Percentiles rank a stretch among this genome's conserved stretches.
Conservation (phyloP, 2,888 invertebrate genomes). For the Chloroclystis v-ata region DNA sequence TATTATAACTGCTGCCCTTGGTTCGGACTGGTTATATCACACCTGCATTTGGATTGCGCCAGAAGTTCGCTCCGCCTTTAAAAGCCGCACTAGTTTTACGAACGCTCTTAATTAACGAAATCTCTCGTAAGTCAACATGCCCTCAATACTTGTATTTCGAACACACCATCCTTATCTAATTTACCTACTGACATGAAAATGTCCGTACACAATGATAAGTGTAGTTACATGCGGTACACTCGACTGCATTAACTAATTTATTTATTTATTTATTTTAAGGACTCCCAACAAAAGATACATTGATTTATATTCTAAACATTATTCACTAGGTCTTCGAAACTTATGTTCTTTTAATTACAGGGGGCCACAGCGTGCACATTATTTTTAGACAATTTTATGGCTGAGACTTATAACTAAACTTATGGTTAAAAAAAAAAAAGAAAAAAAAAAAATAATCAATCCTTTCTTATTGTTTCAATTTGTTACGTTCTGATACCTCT, state of each 20-base stretch:
- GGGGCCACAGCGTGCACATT: too few species aligned
- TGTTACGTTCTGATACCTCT: constrained; percentile 26
- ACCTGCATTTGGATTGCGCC: constrained; percentile 40
- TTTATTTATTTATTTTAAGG: too few species aligned
- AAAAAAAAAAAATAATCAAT: constrained; percentile 39
- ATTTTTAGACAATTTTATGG: too few species aligned
- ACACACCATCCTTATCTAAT: constrained; percentile 52
- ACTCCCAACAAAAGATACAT: too few species aligned
- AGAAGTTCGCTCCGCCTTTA: constrained; percentile 57
- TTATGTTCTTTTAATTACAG: too few species aligned
- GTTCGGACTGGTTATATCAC: constrained; percentile 46
- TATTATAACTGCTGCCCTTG: constrained; percentile 43
- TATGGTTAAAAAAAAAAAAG: too few species aligned
- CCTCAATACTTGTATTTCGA: constrained; percentile 48
- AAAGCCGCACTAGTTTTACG: constrained; percentile 18
- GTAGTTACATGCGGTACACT: constrained; percentile 41
- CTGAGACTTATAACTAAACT: too few species aligned
- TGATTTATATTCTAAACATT: too few species aligned
- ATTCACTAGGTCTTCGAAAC: too few species aligned
- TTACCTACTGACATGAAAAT: constrained; percentile 58
- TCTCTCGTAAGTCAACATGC: constrained; percentile 34
- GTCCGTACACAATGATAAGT: constrained; percentile 45
- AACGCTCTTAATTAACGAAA: constrained; percentile 19
- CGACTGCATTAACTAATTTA: too few species aligned
- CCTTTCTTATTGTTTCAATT: constrained; percentile 39